Percentiles rank a stretch among this genome's conserved stretches.
phyloP scores from a whole-genome alignment of 2,888 invertebrate species.

The Mycalesis mineus region DNA sequence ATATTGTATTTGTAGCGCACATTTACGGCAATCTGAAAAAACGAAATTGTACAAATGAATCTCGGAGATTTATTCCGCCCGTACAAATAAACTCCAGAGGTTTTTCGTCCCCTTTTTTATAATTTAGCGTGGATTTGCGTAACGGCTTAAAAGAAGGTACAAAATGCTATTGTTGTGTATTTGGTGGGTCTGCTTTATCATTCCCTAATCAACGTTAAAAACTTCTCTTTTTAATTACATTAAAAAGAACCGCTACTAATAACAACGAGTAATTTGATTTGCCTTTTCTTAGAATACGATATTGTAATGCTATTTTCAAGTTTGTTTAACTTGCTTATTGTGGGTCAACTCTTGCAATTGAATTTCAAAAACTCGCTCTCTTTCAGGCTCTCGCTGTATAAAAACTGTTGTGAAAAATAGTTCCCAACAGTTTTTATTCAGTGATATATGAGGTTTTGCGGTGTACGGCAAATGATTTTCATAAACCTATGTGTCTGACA shows the following conservation, averaged over 20 bases:
- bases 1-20: constrained; percentile 24
- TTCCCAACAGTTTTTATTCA: too few relatives aligned
- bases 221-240: background rate
- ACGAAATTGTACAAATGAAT: constrained; percentile 46
- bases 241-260: background rate
- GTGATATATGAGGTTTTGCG: too few relatives aligned
- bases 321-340: too few relatives aligned
- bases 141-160: constrained; percentile 8
- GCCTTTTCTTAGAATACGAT: too few relatives aligned
- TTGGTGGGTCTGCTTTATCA: background rate
- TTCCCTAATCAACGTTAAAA: background rate
- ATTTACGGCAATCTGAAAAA: constrained; percentile 33
- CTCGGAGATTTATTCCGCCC: constrained; percentile 52
- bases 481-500: too few relatives aligned
- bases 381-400: too few relatives aligned
- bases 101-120: constrained; percentile 44
- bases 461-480: too few relatives aligned
- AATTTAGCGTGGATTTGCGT: constrained; percentile 43
- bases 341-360: too few relatives aligned
- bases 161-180: background rate
- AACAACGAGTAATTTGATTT: background rate
- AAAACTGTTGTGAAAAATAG: too few relatives aligned
- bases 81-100: constrained; percentile 41
- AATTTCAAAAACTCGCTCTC: too few relatives aligned
- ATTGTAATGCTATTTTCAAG: too few relatives aligned